Evolutionary conservation across 2,797 vertebrate species (phyloP).

Genomic region (Xiphorhynchus erythropygius): DNA sequence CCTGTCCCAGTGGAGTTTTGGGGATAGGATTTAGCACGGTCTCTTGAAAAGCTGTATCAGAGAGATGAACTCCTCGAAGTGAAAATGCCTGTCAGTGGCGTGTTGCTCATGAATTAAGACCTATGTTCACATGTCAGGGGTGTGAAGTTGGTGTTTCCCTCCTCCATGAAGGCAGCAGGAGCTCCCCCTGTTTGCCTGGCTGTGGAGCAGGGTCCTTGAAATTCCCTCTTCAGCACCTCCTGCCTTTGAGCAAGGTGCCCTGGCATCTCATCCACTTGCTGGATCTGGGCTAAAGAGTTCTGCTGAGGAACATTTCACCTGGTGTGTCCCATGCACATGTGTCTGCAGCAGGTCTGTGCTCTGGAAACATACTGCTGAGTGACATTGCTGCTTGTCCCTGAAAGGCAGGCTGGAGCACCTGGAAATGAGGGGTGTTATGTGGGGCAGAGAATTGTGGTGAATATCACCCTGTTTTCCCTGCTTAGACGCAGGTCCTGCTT

Average conservation of each 20-base stretch:
- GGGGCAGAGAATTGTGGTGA: background rate
- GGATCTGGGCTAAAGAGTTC: background rate
- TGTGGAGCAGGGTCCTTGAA: background rate
- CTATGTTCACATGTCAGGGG: rapidly evolving
- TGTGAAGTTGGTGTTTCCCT: background rate
- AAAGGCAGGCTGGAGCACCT: rapidly evolving
- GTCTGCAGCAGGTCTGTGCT: background rate
- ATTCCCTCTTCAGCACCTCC: background rate
- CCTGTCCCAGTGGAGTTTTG: background rate
- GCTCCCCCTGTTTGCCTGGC: background rate
- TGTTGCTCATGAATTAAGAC: background rate
- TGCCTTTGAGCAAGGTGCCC: background rate
- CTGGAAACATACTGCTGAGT: background rate
- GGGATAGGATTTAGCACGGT: background rate
- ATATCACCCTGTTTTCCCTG: background rate
- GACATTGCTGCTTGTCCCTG: background rate
- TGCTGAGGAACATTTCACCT: background rate
- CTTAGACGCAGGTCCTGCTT: background rate
- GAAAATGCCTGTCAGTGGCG: background rate
- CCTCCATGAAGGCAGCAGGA: rapidly evolving
- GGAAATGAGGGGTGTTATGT: background rate
- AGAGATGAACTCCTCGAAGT: background rate
- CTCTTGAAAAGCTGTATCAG: background rate
- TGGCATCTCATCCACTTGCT: background rate
- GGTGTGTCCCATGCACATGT: background rate